These are phyloP conservation scores for Amphiura filiformis DNA, from an alignment of 35 echinoderm and acorn worm species.

Conservation along the genomic window DNA sequence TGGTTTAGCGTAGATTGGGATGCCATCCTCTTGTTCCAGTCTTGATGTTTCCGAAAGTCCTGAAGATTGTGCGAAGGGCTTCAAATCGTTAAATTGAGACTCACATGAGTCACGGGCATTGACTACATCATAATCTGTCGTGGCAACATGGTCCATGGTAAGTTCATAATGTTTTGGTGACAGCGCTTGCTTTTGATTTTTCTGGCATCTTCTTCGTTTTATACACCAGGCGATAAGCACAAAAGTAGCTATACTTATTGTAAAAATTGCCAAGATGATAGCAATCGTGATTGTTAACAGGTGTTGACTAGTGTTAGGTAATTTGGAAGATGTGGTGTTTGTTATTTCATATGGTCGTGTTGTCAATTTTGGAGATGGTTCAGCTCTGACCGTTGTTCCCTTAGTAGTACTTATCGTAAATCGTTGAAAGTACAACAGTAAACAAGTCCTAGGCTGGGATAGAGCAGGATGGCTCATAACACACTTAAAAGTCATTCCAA, in stretches of 20 bases:
- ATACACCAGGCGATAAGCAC: too few relatives aligned
- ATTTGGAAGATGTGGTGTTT: background rate
- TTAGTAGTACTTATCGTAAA: background rate
- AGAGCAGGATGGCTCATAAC: background rate
- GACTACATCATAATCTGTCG: background rate
- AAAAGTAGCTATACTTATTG: too few relatives aligned
- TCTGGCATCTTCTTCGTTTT: too few relatives aligned
- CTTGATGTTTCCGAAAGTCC: background rate
- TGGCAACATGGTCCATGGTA: background rate
- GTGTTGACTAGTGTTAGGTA: too few relatives aligned
- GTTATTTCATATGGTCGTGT: background rate
- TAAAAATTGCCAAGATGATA: too few relatives aligned
- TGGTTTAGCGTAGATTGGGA: background rate
- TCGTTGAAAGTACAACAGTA: background rate
- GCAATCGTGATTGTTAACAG: too few relatives aligned
- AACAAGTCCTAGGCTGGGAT: background rate
- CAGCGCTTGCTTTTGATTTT: too few relatives aligned
- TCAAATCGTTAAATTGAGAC: background rate
- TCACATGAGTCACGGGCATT: background rate
- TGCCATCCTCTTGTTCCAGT: background rate
- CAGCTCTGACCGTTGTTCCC: background rate
- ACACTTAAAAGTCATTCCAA: background rate
- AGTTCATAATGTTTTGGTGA: too few relatives aligned
- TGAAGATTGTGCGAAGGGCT: background rate
- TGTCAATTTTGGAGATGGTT: background rate